Evolutionary conservation across 2,888 invertebrate species (phyloP), one percentile per base, ranked within the genome.

Genomic region (Rhimphoctona megacephalus): DNA sequence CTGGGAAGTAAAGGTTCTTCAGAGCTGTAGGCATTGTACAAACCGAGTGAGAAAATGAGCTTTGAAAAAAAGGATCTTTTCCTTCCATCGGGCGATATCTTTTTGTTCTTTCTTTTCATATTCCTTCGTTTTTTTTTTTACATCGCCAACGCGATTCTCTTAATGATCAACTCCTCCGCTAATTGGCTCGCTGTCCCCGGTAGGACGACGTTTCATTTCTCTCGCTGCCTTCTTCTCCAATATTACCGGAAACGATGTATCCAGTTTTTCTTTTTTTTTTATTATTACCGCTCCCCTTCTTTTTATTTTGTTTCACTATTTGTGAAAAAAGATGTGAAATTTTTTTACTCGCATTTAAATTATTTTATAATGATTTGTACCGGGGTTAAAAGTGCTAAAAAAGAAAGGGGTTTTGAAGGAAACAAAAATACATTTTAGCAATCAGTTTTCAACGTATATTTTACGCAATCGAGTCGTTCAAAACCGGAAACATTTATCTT

Each of bases 131-230:
- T 67, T 39, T 25, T 69, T 33, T 22, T 36, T 9, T 17, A 11
- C 33, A 43, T 78, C 86, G 67, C 83, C 80, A 78, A 81, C 81
- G 81, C 61, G 78, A 86, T 84, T 81, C 83, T 74, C 86, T 84
- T 86, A 86, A 86, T 83, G 83, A 86, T 84, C 77, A 79, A 78
- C 83, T 81, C 83, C 72, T 83, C 54, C 78, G 81, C 83, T 84
- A 86, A 86, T 86, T 86, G 81, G 86, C 81, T 81, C 86, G 83
- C 73, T 76, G 83, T 81, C 81, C 74, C 78, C 81, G 74, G 77
- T 73, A 69, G 86, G 64, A 61, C 69, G 54, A 78, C 77, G 78
- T 84, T 78, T 74, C 66, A 83, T 61, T 81, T 74, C 66, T 78
- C 61, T 33, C 73, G 49, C 72, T 73, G 33, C 54, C 14, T 54